Conservation (phyloP, 2,888 invertebrate genomes). For the Eupithecia insigniata region DNA sequence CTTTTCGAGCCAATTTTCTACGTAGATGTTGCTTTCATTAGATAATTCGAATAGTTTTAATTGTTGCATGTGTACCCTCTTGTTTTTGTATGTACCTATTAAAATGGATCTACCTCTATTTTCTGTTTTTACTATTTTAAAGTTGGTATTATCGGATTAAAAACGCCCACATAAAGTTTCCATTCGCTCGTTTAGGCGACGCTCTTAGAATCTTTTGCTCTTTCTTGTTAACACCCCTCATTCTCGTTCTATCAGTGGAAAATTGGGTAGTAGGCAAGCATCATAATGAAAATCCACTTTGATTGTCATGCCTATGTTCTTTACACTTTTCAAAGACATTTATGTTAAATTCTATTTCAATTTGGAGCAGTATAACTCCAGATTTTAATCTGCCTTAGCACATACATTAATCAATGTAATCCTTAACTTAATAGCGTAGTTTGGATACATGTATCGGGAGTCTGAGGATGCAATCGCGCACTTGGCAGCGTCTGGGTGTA, state of each 20-base stretch:
- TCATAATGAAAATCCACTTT: no score
- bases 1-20: slow-evolving; percentile 35
- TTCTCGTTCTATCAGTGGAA: not conserved
- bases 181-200: not conserved
- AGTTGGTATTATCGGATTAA: not conserved
- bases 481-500: slow-evolving; percentile 68
- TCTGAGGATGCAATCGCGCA: slow-evolving; percentile 60
- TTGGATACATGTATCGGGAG: slow-evolving; percentile 44
- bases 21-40: slow-evolving; percentile 11
- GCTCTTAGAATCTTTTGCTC: not conserved
- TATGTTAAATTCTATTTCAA: not conserved
- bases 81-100: not conserved
- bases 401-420: slow-evolving; percentile 38
- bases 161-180: not conserved
- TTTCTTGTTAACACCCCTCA: not conserved
- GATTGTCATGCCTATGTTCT: no score
- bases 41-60: slow-evolving; percentile 3
- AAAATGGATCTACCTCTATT: not conserved
- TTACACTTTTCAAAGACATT: not conserved
- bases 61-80: slow-evolving; percentile 4
- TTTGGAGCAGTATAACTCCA: not conserved
- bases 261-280: no score
- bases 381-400: slow-evolving; percentile 5
- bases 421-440: slow-evolving; percentile 40
- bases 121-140: no score